Evolutionary conservation across 2,797 vertebrate species (phyloP), one percentile per base, ranked within the genome.

Genomic region (Ctenopoma multispine): DNA sequence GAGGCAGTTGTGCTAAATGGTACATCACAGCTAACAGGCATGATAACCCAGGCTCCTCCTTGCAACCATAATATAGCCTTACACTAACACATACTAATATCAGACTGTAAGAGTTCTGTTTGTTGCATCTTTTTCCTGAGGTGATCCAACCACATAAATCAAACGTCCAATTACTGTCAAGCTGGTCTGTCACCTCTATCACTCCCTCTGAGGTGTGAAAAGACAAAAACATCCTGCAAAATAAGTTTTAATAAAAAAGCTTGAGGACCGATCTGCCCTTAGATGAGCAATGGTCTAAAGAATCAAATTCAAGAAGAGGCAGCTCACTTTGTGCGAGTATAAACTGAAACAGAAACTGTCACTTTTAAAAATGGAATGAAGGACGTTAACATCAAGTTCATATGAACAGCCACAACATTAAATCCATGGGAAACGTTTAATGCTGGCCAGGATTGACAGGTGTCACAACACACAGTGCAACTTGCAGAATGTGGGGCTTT

Each of bases 101-200:
- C 17, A 20, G 18, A 24, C 34, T 50, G 24, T 18, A 59, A 27
- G 18, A 77, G 27, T 4, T 48, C 58, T 31, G 21, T 43, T 29
- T 48, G 34, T 54, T 73, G 38, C 11, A 23, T 46, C 11, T 61
- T 72, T 68, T 40, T 61, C 72, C 56, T 44, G 50, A 43, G 72
- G 80, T 65, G 50, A 74, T 36, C 60, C 56, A 8, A 58, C 2
- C 56, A 75, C 61, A 59, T 74, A 68, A 82, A 84, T 81, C 82
- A 84, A 56, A 48, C 27, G 21, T 80, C 81, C 77, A 90, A 81
- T 88, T 85, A 89, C 79, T 88, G 85, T 90, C 83, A 85, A 63
- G 79, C 46, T 41, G 29, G 77, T 89, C 76, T 90, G 69, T 72
- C 84, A 80, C 87, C 77, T 87, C 75, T 15, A 23, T 69, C 77